Conservation (phyloP, 2,888 invertebrate species). For the Meliscaeva auricollis region DNA sequence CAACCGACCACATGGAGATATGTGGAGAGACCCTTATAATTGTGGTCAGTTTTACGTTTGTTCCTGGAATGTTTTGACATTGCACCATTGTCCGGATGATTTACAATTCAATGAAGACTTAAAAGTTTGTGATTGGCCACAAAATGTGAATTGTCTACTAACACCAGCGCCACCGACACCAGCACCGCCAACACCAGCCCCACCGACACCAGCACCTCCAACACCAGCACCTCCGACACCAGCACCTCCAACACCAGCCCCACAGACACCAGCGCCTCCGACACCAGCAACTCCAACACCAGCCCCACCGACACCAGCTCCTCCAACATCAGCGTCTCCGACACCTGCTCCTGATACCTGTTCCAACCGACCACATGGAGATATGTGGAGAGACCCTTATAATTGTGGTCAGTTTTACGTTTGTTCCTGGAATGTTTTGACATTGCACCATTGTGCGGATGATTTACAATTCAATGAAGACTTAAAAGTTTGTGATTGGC, state of each 20-base stretch:
- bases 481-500: slow-evolving; percentile 56
- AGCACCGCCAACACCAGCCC: not conserved
- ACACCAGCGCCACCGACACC: not conserved
- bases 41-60: slow-evolving; percentile 30
- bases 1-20: not conserved
- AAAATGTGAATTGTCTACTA: not conserved
- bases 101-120: slow-evolving; percentile 7
- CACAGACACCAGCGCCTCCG: not conserved
- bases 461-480: not conserved
- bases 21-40: slow-evolving; percentile 8
- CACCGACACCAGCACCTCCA: not conserved
- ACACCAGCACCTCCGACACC: not conserved
- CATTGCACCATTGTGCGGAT: not conserved
- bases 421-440: not conserved
- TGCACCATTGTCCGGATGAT: not conserved
- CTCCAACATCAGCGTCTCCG: no score
- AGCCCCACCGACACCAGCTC: not conserved
- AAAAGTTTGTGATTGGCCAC: not conserved
- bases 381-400: not conserved
- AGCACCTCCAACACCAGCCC: not conserved
- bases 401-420: not conserved
- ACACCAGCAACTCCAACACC: not conserved
- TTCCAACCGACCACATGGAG: not conserved
- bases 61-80: not conserved
- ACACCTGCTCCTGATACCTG: not conserved